Evolutionary conservation across 1,140 invertebrate species (phyloP).

Genomic region (Heliconius himera): DNA sequence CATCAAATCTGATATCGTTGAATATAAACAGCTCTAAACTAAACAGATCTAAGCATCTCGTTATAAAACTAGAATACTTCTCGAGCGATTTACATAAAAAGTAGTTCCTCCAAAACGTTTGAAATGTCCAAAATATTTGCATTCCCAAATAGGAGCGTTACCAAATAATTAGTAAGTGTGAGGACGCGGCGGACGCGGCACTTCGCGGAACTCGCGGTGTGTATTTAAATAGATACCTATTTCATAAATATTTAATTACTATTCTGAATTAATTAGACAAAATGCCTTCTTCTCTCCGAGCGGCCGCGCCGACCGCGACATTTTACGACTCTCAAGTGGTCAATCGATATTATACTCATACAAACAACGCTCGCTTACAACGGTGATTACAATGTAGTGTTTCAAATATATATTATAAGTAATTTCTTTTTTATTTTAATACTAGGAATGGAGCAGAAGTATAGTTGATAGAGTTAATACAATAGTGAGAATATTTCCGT

Average conservation of each 20-base stretch:
- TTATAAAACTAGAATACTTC: neutral
- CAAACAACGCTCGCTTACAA: neutral
- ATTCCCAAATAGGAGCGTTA: neutral
- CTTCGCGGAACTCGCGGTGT: neutral
- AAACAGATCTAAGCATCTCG: neutral
- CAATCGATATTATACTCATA: neutral
- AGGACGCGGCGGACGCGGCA: neutral
- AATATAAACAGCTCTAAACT: constrained; percentile 10
- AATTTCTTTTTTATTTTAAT: neutral
- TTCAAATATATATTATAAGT: neutral
- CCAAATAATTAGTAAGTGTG: neutral
- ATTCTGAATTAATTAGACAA: constrained; percentile 6
- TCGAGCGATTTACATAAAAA: neutral
- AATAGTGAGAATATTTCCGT: neutral
- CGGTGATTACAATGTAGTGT: neutral
- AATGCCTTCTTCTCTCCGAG: neutral
- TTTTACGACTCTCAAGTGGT: neutral
- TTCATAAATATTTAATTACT: constrained; percentile 7
- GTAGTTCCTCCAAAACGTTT: neutral
- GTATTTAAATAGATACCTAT: neutral
- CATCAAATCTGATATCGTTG: neutral
- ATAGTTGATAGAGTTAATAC: neutral
- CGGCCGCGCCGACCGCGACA: neutral
- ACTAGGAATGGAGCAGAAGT: neutral
- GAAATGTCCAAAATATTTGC: neutral